Evolutionary conservation across 2,113 vertebrate species (phyloP), one percentile per base, ranked within the genome.

Genomic region (Embiotoca jacksoni): DNA sequence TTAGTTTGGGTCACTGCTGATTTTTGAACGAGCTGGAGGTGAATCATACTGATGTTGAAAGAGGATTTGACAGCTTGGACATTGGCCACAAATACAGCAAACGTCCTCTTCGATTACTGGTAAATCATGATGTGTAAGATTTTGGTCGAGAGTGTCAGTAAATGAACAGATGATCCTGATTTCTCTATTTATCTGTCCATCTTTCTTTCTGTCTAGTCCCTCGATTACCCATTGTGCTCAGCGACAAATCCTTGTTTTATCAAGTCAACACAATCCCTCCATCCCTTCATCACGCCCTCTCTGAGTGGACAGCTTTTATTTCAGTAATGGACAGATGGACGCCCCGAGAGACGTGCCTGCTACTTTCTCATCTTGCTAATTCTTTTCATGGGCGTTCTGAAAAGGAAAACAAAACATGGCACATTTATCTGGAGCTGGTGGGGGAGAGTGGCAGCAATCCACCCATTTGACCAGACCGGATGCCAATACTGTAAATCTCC

Each of bases 311-410:
- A 64, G 72, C 80, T 84, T 81, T 89, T 84, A 84, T 83, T 89
- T 66, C 90, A 72, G 79, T 91, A 90, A 85, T 83, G 91, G 79
- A 90, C 92, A 92, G 92, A 93, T 92, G 91, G 91, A 89, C 81
- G 78, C 78, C 88, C 82, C 66, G 23, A 73, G 86, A 90, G 84
- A 84, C 71, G 78, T 66, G 72, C 68, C 83, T 55, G 80, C 82
- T 56, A 66, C 88, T 84, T 82, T 89, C 86, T 89, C 90, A 91
- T 88, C 88, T 72, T 63, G 79, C 84, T 91, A 80, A 88, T 91
- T 91, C 87, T 88, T 88, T 90, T 86, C 82, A 79, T 83, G 75
- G 56, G 72, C 63, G 63, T 73, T 82, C 72, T 85, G 64, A 88
- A 83, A 77, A 80, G 73, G 60, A 74, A 91, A 90, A 91, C 77